phyloP scores from a whole-genome alignment of 23 tunicate species.

The Trididemnum clinides region DNA sequence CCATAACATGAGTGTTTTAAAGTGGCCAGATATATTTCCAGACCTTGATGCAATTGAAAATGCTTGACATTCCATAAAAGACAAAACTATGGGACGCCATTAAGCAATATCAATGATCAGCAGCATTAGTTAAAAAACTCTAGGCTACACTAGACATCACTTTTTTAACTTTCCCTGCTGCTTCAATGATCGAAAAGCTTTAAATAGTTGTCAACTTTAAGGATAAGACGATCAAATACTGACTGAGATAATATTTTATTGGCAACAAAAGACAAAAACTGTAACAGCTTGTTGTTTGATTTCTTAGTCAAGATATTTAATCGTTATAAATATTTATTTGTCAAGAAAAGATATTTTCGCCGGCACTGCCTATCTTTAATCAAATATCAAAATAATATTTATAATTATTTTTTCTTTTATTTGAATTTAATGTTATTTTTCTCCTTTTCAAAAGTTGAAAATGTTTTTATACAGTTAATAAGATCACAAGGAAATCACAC shows the following conservation, averaged over 20 bases:
- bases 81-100: background rate
- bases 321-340: background rate
- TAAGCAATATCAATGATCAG: background rate
- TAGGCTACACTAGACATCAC: background rate
- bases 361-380: too few species aligned
- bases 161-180: background rate
- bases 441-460: too few species aligned
- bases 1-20: background rate
- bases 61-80: background rate
- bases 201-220: background rate
- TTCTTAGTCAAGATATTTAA: background rate
- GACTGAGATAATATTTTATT: background rate
- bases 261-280: background rate
- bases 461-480: too few species aligned
- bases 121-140: background rate
- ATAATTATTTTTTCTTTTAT: too few species aligned
- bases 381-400: too few species aligned
- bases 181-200: background rate
- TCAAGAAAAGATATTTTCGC: too few species aligned
- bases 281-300: background rate
- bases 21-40: background rate
- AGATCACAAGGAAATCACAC: too few species aligned
- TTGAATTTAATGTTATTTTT: too few species aligned
- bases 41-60: background rate
- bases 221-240: background rate